Evolutionary conservation across 2,888 invertebrate species (phyloP).

Genomic region (Cerceris rybyensis): DNA sequence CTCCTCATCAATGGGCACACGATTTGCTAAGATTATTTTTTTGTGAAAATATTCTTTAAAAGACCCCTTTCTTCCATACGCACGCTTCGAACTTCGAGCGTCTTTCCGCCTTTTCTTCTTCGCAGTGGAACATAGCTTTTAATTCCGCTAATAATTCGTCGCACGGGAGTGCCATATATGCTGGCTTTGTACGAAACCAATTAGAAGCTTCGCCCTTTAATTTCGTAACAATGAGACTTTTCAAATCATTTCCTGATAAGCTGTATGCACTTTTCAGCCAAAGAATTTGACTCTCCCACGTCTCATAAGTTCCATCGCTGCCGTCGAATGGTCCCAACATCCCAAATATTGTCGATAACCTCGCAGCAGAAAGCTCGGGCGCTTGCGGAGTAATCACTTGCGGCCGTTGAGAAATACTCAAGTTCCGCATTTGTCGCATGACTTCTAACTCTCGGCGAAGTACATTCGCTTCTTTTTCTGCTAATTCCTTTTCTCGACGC

Average conservation of each 20-base stretch:
- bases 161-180: not conserved
- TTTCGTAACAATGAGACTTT: not conserved
- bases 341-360: not conserved
- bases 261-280: not conserved
- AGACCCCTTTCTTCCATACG: not conserved
- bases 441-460: not conserved
- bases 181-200: slow-evolving; percentile 5
- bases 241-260: not conserved
- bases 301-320: not conserved
- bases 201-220: not conserved
- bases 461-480: not conserved
- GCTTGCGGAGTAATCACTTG: not conserved
- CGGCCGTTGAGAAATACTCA: not conserved
- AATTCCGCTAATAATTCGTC: not conserved
- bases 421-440: not conserved
- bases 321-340: slow-evolving; percentile 9
- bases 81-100: slow-evolving; percentile 6
- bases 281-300: not conserved
- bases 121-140: not conserved
- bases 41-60: slow-evolving; percentile 8
- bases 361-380: not conserved
- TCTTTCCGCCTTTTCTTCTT: not conserved
- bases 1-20: not conserved
- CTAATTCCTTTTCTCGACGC: not conserved
- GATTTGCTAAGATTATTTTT: slow-evolving; percentile 7